phyloP scores from a whole-genome alignment of 1,140 invertebrate species.

The Zophobas atratus region DNA sequence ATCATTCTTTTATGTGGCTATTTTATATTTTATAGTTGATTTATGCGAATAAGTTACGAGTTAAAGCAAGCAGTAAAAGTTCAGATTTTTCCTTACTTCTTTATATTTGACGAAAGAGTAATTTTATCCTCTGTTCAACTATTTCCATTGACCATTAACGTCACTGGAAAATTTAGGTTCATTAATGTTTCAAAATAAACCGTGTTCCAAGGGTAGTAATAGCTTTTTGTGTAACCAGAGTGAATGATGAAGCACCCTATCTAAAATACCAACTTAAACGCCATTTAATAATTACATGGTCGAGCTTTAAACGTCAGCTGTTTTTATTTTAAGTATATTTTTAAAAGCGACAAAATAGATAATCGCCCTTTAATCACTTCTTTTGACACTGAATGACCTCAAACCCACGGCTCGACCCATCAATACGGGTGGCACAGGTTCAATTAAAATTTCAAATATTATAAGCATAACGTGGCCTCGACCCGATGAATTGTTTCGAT shows the following conservation, averaged over 20 bases:
- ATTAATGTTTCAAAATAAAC: not conserved
- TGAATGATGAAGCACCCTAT: not conserved
- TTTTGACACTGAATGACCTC: conserved; percentile 4
- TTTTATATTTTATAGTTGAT: no score
- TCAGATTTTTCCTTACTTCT: no score
- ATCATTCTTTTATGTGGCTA: no score
- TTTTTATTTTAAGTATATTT: not conserved
- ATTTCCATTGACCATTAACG: no score
- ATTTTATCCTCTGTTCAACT: no score
- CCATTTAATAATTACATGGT: no score
- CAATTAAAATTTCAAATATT: conserved; percentile 38
- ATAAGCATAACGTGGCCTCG: conserved; percentile 35
- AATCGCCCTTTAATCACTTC: conserved; percentile 23
- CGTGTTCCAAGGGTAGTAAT: not conserved
- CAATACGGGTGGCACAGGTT: conserved; percentile 21
- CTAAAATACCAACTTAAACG: no score
- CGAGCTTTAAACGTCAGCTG: not conserved
- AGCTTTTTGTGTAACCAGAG: not conserved
- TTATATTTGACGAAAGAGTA: no score
- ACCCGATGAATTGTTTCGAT: conserved; percentile 32
- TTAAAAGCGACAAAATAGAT: conserved; percentile 26
- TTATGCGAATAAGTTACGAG: no score
- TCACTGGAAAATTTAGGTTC: no score
- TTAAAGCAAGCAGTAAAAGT: no score
- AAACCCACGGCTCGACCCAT: conserved; percentile 5